Evolutionary conservation across 2,113 vertebrate genomes (phyloP).

Genomic region (Ahaetulla prasina): DNA sequence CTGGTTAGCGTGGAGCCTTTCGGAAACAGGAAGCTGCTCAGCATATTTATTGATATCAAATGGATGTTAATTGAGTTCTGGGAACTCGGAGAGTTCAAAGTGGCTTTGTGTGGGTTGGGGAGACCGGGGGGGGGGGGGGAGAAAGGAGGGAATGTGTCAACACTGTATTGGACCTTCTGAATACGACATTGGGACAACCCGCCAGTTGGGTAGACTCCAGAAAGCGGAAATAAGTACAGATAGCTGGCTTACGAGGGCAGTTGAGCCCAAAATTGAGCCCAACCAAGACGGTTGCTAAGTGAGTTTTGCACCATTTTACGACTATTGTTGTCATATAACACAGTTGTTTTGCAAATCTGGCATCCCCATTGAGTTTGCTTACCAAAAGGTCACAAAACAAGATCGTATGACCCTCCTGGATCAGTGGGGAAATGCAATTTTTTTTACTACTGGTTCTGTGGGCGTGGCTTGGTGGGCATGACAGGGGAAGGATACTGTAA

Average conservation of each 20-base stretch:
- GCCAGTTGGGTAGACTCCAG: neutral
- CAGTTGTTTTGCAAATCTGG: too few relatives aligned
- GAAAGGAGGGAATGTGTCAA: neutral
- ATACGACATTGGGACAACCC: neutral
- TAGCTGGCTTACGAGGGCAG: neutral
- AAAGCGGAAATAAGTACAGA: neutral
- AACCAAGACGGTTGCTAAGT: too few relatives aligned
- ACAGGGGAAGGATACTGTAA: too few relatives aligned
- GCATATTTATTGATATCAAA: constrained; percentile 32
- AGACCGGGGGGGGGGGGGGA: neutral
- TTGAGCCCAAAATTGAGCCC: neutral
- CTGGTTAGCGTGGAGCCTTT: neutral
- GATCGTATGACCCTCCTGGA: too few relatives aligned
- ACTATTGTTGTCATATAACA: too few relatives aligned
- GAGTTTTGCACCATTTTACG: too few relatives aligned
- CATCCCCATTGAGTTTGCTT: too few relatives aligned
- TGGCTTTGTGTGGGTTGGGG: neutral
- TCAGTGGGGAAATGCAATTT: too few relatives aligned
- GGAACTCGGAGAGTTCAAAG: constrained; percentile 23
- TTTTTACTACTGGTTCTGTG: too few relatives aligned
- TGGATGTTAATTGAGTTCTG: constrained; percentile 32
- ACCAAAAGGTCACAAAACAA: too few relatives aligned
- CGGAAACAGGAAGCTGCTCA: constrained; percentile 23
- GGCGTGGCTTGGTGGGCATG: too few relatives aligned
- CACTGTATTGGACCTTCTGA: neutral